Conservation (phyloP, 2,888 invertebrate genomes). For the Drosophila demipolita region DNA sequence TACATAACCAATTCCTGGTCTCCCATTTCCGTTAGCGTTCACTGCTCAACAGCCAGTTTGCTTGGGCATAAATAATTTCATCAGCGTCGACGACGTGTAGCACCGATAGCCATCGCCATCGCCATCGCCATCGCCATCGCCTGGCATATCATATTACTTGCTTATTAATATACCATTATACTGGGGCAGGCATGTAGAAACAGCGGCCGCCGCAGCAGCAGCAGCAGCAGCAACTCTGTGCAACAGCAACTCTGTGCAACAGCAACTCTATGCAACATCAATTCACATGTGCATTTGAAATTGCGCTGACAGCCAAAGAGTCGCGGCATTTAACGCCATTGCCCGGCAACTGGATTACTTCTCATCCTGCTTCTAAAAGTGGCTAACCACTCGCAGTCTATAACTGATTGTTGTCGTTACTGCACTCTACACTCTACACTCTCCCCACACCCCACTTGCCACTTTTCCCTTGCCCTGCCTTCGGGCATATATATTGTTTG, state of each 20-base stretch:
- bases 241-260: constrained; percentile 8
- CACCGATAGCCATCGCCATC: constrained; percentile 67
- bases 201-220: not conserved
- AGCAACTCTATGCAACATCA: constrained; percentile 4
- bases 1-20: constrained; percentile 3
- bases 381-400: constrained; percentile 2
- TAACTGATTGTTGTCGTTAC: constrained; percentile 21
- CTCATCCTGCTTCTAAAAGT: constrained; percentile 12
- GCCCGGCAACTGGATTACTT: constrained; percentile 30
- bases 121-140: constrained; percentile 64
- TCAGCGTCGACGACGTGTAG: constrained; percentile 67
- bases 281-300: constrained; percentile 65
- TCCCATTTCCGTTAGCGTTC: constrained; percentile 3
- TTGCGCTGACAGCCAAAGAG: constrained; percentile 73
- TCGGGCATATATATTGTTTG: constrained; percentile 34
- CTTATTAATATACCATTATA: constrained; percentile 79
- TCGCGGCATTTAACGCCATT: constrained; percentile 64
- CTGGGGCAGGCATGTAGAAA: not conserved
- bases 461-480: not conserved
- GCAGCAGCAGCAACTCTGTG: constrained; percentile 7
- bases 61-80: constrained; percentile 78
- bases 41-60: constrained; percentile 21
- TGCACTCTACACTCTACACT: not conserved
- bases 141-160: constrained; percentile 71
- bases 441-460: not conserved